Conservation (phyloP, 2,888 invertebrate species). For the Monochamus alternatus region DNA sequence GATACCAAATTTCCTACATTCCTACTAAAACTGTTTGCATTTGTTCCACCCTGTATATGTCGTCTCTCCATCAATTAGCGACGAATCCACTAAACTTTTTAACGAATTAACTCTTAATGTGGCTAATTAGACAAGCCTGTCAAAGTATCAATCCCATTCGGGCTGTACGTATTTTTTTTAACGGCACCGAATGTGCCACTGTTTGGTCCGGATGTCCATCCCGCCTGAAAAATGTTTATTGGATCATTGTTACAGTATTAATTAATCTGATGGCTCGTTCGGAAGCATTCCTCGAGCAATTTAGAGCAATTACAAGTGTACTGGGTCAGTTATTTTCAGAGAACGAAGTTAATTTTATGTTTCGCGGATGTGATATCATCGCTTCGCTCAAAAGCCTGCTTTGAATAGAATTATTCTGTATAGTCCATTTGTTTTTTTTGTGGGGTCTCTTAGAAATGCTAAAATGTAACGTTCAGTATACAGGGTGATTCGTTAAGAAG, state of each 20-base stretch:
- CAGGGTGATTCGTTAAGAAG: too few relatives aligned
- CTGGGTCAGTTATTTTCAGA: conserved; percentile 12
- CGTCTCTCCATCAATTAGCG: too few relatives aligned
- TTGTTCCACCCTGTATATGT: too few relatives aligned
- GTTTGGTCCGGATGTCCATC: conserved; percentile 1
- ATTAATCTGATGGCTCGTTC: conserved; percentile 2
- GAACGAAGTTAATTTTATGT: not conserved
- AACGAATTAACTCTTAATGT: conserved; percentile 9
- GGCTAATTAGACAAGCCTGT: not conserved
- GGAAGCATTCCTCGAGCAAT: not conserved
- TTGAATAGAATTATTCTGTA: not conserved
- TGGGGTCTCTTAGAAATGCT: too few relatives aligned
- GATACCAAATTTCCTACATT: too few relatives aligned
- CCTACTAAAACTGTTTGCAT: too few relatives aligned
- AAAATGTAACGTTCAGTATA: too few relatives aligned
- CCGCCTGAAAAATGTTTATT: not conserved
- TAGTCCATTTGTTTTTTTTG: not conserved
- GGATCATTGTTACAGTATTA: conserved; percentile 1
- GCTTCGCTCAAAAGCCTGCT: not conserved
- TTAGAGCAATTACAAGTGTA: conserved; percentile 7
- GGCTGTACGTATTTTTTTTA: not conserved
- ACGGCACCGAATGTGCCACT: not conserved
- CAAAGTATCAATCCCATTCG: not conserved
- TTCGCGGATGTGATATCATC: not conserved
- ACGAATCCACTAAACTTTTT: too few relatives aligned